Evolutionary conservation across 1,140 invertebrate genomes (phyloP).

Genomic region (Neodiprion fabricii): DNA sequence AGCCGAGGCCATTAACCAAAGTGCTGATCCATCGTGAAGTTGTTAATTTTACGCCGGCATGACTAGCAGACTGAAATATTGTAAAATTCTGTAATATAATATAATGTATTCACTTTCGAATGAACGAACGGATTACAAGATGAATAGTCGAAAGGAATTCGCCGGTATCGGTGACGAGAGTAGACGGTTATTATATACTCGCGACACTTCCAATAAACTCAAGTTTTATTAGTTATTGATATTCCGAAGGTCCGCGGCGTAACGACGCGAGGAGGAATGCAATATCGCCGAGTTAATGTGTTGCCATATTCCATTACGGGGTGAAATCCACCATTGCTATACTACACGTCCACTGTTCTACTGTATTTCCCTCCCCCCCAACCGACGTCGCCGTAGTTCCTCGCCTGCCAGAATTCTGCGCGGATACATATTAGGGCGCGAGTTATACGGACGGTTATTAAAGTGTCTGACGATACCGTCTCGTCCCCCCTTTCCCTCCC

Average conservation of each 20-base stretch:
- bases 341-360: not conserved
- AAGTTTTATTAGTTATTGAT: not conserved
- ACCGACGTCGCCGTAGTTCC: not conserved
- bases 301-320: not conserved
- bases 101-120: no score
- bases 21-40: no score
- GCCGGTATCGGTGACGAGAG: no score
- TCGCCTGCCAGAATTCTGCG: not conserved
- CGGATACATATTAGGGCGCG: slow-evolving; percentile 13
- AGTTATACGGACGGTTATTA: slow-evolving; percentile 11
- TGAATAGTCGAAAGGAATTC: no score
- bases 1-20: no score
- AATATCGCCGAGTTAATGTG: slow-evolving; percentile 14
- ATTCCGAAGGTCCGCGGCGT: not conserved
- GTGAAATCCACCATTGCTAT: no score
- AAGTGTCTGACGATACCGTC: slow-evolving; percentile 7
- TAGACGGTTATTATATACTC: not conserved
- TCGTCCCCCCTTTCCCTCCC: not conserved
- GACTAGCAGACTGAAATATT: no score
- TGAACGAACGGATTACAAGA: no score
- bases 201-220: not conserved
- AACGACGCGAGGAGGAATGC: slow-evolving; percentile 3
- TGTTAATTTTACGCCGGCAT: no score
- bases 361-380: not conserved
- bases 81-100: no score